Evolutionary conservation across 2,888 invertebrate species (phyloP), one percentile per base, ranked within the genome.

Genomic region (Papilio protenor): DNA sequence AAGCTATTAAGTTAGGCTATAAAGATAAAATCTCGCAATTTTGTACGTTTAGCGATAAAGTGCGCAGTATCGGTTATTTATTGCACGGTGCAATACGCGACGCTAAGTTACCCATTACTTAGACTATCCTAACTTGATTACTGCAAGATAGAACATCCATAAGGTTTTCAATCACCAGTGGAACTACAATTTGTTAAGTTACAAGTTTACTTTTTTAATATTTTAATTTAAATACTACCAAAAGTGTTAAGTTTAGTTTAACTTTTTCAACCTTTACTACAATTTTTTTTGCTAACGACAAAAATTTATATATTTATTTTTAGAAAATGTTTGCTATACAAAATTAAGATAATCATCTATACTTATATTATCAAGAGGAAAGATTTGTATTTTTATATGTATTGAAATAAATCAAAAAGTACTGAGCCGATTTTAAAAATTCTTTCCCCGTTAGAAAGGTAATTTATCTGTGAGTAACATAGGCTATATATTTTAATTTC

Each of bases 1-100:
- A 52, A 70, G 77, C 71, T 61, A 79, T 80, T 79, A 81, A 80
- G 74, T 75, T 59, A 27, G 74, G 71, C 69, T 76, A 79, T 79
- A 76, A 79, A 79, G 76, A 79, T 80, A 79, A 79, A 77, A 77
- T 73, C 73, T 77, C 55, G 73, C 77, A 77, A 77, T 77, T 77
- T 77, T 77, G 66, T 73, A 55, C 73, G n/a, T 40, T 6, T 45
- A 45, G 57, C 21, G 57, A 76, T 76, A 70, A 76, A 52, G 49
- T 21, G 18, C 18, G 49, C 59, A 12, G 71, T 72, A 72, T 76
- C 61, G n/a, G 76, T 76, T 16, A 76, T 76, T 76, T 76, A 76
- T 61, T 72, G 52, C 4, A 18, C 49, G 52, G 33, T 76, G 61
- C 72, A 64, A 76, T 72, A 76, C 61, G 61, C 69, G 76, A 47